Evolutionary conservation across 2,113 vertebrate genomes (phyloP).

Genomic region (Chloropsis cyanopogon): DNA sequence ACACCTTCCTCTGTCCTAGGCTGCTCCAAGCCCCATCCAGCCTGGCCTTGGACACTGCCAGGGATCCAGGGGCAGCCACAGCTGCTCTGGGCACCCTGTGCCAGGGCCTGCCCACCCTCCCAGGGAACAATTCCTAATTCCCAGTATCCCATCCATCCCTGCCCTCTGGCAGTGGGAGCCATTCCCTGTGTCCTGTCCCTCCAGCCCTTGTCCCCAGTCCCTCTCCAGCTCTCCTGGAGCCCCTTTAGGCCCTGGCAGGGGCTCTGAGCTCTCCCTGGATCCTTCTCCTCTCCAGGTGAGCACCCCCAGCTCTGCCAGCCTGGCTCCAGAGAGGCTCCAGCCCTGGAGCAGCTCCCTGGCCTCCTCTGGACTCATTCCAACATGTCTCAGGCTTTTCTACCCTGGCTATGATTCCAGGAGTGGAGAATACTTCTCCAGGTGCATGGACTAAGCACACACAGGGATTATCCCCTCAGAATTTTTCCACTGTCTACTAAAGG

Average conservation of each 20-base stretch:
- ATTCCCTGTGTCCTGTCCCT: background rate
- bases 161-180: background rate
- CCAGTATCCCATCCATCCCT: background rate
- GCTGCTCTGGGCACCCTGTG: background rate
- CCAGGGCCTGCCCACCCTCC: background rate
- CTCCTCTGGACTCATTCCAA: background rate
- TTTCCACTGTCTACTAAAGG: background rate
- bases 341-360: fast-evolving
- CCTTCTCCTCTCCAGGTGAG: background rate
- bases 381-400: background rate
- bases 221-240: background rate
- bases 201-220: background rate
- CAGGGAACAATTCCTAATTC: background rate
- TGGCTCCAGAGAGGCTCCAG: background rate
- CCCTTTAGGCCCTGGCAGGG: background rate
- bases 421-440: background rate
- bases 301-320: background rate
- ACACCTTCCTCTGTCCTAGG: background rate
- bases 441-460: background rate
- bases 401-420: background rate
- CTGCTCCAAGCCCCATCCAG: background rate
- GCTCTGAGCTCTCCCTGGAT: background rate
- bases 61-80: background rate
- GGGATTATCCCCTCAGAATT: background rate
- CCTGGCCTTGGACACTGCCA: background rate